These are phyloP conservation scores for Malurus leucopterus DNA, from an alignment of 2,797 vertebrate species.

Conservation along the genomic window DNA sequence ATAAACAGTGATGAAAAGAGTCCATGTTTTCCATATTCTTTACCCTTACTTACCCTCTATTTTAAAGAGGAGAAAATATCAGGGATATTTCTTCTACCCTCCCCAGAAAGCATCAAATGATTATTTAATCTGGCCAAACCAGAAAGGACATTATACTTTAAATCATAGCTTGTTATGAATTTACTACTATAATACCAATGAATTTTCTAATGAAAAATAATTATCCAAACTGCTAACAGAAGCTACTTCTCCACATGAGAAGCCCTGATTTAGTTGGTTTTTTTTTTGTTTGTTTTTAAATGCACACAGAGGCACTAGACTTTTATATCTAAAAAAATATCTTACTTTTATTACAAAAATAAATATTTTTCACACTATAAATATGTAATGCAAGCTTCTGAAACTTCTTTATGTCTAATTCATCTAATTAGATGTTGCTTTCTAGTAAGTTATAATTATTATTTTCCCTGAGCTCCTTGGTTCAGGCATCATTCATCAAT, in stretches of 20 bases:
- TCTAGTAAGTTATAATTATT: slow-evolving; percentile 26
- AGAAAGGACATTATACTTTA: background rate
- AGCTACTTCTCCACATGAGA: slow-evolving; percentile 27
- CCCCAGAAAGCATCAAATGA: background rate
- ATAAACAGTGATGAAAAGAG: background rate
- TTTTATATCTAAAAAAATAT: background rate
- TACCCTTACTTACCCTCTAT: background rate
- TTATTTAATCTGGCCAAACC: background rate
- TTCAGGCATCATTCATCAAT: slow-evolving; percentile 67
- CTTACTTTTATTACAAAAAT: background rate
- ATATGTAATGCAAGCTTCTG: slow-evolving; percentile 51
- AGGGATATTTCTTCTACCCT: background rate
- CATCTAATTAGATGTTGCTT: slow-evolving; percentile 44
- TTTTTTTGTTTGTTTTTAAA: background rate
- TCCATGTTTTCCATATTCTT: background rate
- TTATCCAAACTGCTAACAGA: background rate
- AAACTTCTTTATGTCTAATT: slow-evolving; percentile 53
- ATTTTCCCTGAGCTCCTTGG: slow-evolving; percentile 45
- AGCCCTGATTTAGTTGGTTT: background rate
- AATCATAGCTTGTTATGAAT: background rate
- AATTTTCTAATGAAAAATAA: background rate
- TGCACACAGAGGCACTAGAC: background rate
- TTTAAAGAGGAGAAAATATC: background rate
- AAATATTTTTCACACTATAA: slow-evolving; percentile 22
- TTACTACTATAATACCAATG: background rate